Conservation (phyloP, 2,113 vertebrate genomes). For the Turnix velox region DNA sequence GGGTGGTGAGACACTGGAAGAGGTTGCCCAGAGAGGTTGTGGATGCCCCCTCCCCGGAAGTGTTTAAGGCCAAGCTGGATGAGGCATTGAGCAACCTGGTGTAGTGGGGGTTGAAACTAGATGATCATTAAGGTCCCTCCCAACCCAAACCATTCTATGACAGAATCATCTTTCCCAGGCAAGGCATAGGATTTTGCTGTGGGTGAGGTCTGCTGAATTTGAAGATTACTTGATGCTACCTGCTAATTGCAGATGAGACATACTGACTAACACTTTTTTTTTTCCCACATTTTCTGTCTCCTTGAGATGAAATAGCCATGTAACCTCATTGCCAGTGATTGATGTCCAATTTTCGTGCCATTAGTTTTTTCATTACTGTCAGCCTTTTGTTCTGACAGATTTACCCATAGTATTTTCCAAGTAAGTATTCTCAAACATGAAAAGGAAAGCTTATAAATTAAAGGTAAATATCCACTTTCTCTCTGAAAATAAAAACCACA, state of each 20-base stretch:
- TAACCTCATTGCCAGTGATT: neutral
- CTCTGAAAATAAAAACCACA: neutral
- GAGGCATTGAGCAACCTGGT: too few species aligned
- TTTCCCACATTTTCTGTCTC: neutral
- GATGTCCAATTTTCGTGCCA: neutral
- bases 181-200: neutral
- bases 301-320: neutral
- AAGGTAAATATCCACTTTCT: neutral
- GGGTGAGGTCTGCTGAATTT: neutral
- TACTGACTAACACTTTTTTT: neutral
- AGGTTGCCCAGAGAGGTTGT: too few species aligned
- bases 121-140: too few species aligned
- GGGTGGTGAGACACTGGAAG: too few species aligned
- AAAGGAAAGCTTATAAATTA: neutral
- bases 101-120: too few species aligned
- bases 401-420: neutral
- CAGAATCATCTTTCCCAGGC: neutral
- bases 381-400: neutral
- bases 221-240: neutral
- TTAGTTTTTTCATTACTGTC: neutral
- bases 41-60: too few species aligned
- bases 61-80: too few species aligned
- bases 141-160: too few species aligned
- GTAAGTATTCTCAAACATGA: neutral
- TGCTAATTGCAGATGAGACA: neutral